phyloP scores from a whole-genome alignment of 2,888 invertebrate genomes.

The Amorpha juglandis region DNA sequence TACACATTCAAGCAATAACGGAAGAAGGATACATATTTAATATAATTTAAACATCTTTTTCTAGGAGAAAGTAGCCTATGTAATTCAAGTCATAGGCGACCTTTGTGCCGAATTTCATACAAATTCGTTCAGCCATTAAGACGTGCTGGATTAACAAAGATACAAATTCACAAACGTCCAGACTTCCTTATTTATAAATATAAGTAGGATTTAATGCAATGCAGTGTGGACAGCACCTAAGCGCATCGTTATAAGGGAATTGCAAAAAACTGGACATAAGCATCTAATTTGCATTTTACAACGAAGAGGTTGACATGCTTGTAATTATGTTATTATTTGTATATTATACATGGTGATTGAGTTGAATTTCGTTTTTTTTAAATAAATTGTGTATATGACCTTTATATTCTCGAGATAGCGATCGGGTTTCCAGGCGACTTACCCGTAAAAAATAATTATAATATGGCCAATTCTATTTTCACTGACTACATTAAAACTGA shows the following conservation, averaged over 20 bases:
- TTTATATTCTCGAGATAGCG: background rate
- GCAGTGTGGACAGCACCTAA: constrained; percentile 18
- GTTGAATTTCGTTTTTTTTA: constrained; percentile 14
- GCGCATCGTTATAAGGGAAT: constrained; percentile 10
- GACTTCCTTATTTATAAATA: too few relatives aligned
- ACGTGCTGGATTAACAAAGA: too few relatives aligned
- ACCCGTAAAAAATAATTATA: too few relatives aligned
- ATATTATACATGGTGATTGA: constrained; percentile 30
- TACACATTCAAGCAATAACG: background rate
- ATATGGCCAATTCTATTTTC: too few relatives aligned
- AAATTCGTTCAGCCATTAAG: too few relatives aligned
- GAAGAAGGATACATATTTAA: constrained; percentile 11
- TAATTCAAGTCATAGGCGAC: too few relatives aligned
- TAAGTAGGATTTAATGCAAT: constrained; percentile 1
- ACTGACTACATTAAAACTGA: too few relatives aligned
- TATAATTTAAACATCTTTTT: too few relatives aligned
- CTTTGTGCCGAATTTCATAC: too few relatives aligned
- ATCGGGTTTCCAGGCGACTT: background rate
- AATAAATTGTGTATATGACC: background rate
- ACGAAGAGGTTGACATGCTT: constrained; percentile 37
- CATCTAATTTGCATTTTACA: constrained; percentile 52
- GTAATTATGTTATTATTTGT: constrained; percentile 57
- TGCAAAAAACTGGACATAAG: constrained; percentile 24
- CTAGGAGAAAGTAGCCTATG: too few relatives aligned
- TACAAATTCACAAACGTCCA: too few relatives aligned